phyloP scores from a whole-genome alignment of 1,140 invertebrate species.

The Streblospio benedicti region DNA sequence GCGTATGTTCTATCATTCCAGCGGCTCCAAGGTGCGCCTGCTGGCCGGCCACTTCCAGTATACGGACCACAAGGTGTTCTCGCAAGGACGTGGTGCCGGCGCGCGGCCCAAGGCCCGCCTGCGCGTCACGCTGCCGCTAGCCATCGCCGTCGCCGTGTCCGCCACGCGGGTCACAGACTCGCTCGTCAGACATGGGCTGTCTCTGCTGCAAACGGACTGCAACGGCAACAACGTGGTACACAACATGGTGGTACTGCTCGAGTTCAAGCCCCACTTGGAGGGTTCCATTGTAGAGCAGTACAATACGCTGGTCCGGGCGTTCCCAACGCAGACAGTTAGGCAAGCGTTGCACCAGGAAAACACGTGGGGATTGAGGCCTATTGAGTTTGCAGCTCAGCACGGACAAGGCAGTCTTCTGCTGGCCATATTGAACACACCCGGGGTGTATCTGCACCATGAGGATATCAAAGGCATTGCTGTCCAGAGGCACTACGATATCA shows the following conservation, averaged over 20 bases:
- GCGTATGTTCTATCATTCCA: too few relatives aligned
- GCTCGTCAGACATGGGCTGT: not conserved
- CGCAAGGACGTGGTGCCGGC: too few relatives aligned
- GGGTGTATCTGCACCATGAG: not conserved
- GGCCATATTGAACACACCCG: slow-evolving; percentile 10
- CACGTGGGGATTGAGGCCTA: not conserved
- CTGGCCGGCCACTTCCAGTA: too few relatives aligned
- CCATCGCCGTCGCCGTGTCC: too few relatives aligned
- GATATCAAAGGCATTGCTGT: not conserved
- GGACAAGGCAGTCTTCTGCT: not conserved
- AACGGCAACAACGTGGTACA: slow-evolving; percentile 5
- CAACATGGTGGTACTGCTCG: not conserved
- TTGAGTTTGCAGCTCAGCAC: slow-evolving; percentile 7
- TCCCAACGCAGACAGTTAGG: not conserved
- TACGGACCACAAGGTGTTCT: too few relatives aligned
- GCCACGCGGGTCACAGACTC: too few relatives aligned
- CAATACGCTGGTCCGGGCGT: not conserved
- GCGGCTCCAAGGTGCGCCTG: too few relatives aligned
- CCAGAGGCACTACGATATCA: slow-evolving; percentile 8
- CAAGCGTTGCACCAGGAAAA: slow-evolving; percentile 2
- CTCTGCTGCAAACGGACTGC: not conserved
- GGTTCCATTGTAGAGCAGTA: not conserved
- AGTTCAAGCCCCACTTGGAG: not conserved
- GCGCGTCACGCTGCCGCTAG: too few relatives aligned
- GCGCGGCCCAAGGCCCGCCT: too few relatives aligned